These are phyloP conservation scores for Malurus cyaneus DNA, from an alignment of 2,113 vertebrate species.

Conservation along the genomic window DNA sequence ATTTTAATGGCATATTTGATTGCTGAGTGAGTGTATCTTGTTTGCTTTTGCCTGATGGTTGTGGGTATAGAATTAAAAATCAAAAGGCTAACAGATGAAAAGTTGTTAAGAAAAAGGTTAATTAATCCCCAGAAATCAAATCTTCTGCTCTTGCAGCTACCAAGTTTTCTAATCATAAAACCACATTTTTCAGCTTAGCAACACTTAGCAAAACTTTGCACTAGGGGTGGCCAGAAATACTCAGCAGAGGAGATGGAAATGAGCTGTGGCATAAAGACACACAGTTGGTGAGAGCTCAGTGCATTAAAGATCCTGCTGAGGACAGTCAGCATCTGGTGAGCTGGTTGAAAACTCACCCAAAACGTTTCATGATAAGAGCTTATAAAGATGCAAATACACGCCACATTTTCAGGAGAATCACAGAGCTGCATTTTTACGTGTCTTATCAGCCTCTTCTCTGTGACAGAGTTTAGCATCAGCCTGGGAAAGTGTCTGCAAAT, in stretches of 20 bases:
- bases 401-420: not conserved
- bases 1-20: not conserved
- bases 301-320: not conserved
- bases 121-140: not conserved
- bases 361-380: not conserved
- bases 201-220: not conserved
- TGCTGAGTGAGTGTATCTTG: not conserved
- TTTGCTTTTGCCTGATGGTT: not conserved
- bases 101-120: not conserved
- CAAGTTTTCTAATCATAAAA: not conserved
- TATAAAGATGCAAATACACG: not conserved
- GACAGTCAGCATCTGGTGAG: not conserved
- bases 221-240: not conserved
- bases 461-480: not conserved
- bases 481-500: not conserved
- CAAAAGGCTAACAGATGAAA: not conserved
- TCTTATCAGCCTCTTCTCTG: not conserved
- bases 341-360: not conserved
- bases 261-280: not conserved
- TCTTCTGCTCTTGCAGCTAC: not conserved
- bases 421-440: fast-evolving
- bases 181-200: not conserved
- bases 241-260: not conserved
- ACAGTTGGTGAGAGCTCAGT: not conserved
- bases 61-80: not conserved